phyloP scores from a whole-genome alignment of 2,888 invertebrate species.

The Amblyjoppa fuscipennis region DNA sequence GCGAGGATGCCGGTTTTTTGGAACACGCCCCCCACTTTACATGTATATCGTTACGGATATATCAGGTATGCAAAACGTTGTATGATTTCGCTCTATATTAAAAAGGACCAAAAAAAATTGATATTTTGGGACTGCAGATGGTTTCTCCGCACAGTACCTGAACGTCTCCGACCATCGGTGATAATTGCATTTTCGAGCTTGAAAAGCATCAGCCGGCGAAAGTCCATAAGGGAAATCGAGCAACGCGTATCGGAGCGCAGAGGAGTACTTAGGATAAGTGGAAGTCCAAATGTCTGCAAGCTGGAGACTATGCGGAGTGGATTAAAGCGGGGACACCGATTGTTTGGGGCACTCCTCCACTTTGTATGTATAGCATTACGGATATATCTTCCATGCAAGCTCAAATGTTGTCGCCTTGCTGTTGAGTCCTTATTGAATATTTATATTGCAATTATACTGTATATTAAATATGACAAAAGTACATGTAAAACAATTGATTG shows the following conservation, averaged over 20 bases:
- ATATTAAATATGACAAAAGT: too few relatives aligned
- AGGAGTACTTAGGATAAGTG: conserved; percentile 16
- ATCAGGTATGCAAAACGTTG: not conserved
- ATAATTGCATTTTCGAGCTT: conserved; percentile 61
- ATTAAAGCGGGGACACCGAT: not conserved
- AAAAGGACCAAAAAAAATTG: too few relatives aligned
- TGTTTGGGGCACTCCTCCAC: not conserved
- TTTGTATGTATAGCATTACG: too few relatives aligned
- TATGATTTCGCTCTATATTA: too few relatives aligned
- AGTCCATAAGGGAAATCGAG: conserved; percentile 56
- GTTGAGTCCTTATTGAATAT: too few relatives aligned
- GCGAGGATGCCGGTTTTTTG: not conserved
- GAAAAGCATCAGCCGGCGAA: conserved; percentile 64
- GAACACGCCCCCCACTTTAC: not conserved
- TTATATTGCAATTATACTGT: too few relatives aligned
- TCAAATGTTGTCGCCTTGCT: too few relatives aligned
- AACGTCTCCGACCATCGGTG: conserved; percentile 57
- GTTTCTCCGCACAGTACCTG: conserved; percentile 37
- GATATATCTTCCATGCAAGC: too few relatives aligned
- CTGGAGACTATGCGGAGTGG: not conserved
- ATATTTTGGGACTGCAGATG: conserved; percentile 9
- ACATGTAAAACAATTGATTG: not conserved
- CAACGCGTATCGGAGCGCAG: conserved; percentile 1
- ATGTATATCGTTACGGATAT: not conserved
- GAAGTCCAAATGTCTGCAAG: conserved; percentile 14